Evolutionary conservation across 2,888 invertebrate genomes (phyloP).

Genomic region (Rotaria sp.): DNA sequence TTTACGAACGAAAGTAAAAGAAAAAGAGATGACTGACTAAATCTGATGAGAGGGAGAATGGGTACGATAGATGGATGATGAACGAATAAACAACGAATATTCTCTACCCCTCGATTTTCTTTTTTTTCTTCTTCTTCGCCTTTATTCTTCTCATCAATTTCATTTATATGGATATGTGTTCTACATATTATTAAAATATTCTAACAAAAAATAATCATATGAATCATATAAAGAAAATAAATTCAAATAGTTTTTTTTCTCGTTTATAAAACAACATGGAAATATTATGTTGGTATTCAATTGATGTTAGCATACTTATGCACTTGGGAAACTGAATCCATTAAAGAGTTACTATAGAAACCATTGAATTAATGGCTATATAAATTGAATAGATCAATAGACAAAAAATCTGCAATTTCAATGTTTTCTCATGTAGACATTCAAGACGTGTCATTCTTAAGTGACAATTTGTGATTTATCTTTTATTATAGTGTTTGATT

Average conservation of each 20-base stretch:
- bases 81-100: not conserved
- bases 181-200: not conserved
- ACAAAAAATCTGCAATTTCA: too few relatives aligned
- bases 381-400: too few relatives aligned
- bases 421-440: too few relatives aligned
- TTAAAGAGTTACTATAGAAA: not conserved
- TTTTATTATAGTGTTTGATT: too few relatives aligned
- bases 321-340: not conserved
- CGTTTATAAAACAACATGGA: not conserved
- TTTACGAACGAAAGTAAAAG: constrained; percentile 19
- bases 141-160: not conserved
- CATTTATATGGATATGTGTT: not conserved
- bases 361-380: not conserved
- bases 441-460: too few relatives aligned
- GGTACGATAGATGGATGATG: not conserved
- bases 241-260: not conserved
- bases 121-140: not conserved
- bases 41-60: not conserved
- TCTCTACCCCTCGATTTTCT: not conserved
- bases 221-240: not conserved
- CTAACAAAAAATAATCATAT: not conserved
- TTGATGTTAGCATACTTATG: not conserved
- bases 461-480: too few relatives aligned
- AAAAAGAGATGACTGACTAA: not conserved
- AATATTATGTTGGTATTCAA: not conserved